Conservation (phyloP, 2,797 vertebrate species). For the Platyrinchus mystaceus region DNA sequence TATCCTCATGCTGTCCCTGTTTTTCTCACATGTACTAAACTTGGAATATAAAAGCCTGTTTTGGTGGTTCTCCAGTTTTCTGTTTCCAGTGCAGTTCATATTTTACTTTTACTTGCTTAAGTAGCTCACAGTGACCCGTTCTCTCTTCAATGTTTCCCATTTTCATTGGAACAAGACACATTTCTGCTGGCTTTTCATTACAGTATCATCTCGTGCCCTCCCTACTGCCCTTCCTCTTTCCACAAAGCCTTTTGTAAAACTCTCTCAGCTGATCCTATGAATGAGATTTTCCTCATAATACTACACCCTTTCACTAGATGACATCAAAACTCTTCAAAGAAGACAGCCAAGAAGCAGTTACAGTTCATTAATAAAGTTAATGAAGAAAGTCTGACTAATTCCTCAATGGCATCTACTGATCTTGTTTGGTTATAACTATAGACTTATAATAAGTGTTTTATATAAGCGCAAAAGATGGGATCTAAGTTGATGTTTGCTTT, state of each 20-base stretch:
- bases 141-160: neutral
- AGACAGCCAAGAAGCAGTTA: neutral
- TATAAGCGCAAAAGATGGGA: neutral
- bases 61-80: conserved; percentile 27
- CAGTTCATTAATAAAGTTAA: neutral
- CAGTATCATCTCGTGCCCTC: neutral
- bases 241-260: neutral
- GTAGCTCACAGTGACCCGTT: neutral
- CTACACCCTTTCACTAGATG: neutral
- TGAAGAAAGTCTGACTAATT: neutral
- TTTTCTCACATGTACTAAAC: neutral
- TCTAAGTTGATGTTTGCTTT: neutral
- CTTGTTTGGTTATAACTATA: neutral
- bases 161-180: neutral
- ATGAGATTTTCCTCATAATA: neutral
- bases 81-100: neutral
- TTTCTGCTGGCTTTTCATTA: conserved; percentile 9
- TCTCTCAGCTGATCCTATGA: neutral
- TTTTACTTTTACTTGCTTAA: conserved; percentile 23
- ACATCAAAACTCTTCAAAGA: neutral
- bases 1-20: neutral
- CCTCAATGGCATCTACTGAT: neutral
- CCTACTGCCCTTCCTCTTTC: neutral
- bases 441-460: neutral
- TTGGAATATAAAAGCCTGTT: neutral